phyloP scores from a whole-genome alignment of 2,113 vertebrate species.

The Ptyas mucosa region DNA sequence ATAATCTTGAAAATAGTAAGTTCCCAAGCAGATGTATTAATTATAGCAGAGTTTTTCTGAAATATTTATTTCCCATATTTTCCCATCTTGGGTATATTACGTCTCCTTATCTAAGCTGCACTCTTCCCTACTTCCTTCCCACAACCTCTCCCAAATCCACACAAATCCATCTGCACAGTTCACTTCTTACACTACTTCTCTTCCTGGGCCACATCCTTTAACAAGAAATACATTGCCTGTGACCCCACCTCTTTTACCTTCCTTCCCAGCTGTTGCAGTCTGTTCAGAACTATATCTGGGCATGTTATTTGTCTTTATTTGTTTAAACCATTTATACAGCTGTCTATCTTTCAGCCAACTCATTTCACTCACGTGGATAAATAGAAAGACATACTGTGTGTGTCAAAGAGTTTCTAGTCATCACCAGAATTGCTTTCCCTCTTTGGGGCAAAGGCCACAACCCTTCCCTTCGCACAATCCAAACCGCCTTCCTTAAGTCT shows the following conservation, averaged over 20 bases:
- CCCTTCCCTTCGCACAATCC: background rate
- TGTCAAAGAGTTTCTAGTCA: background rate
- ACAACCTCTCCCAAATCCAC: background rate
- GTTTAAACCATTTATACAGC: background rate
- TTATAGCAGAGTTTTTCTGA: background rate
- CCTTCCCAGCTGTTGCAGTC: background rate
- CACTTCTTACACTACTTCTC: background rate
- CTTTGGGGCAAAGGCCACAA: background rate
- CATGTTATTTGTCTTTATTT: background rate
- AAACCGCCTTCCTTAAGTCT: background rate
- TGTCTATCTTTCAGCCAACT: background rate
- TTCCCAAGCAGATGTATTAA: background rate
- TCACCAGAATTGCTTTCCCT: background rate
- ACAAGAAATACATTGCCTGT: background rate
- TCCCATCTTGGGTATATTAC: background rate
- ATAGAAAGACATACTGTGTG: background rate
- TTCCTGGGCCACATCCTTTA: background rate
- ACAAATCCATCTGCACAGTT: background rate
- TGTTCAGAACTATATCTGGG: background rate
- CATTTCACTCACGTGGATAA: background rate
- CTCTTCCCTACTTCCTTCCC: background rate
- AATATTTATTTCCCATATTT: background rate
- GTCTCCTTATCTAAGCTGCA: background rate
- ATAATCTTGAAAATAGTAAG: background rate
- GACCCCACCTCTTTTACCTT: background rate